Evolutionary conservation across 2,797 vertebrate species (phyloP), one percentile per base, ranked within the genome.

Genomic region (Danio tinwini): DNA sequence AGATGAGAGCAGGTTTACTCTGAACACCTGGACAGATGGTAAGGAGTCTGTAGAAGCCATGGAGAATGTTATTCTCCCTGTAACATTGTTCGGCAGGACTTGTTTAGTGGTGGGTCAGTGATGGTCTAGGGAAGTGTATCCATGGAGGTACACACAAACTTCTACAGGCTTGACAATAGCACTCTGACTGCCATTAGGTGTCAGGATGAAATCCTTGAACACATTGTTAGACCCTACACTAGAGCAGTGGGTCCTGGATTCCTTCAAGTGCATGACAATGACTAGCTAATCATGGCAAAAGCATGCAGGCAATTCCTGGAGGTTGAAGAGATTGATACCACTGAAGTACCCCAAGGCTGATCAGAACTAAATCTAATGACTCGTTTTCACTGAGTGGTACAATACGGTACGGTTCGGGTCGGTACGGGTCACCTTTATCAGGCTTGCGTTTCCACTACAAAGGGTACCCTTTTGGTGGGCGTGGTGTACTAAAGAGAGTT

Each of bases 61-160:
- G 39, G 50, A 39, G 63, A 78, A 68, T 40, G n/a, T 78, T 78
- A 56, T 78, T 50, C 53, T 47, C 39, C 64, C 76, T 78, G 50
- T 55, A 68, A 69, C 64, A 69, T 78, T 52, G 59, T 58, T 58
- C 78, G 80, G 58, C 44, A 80, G 64, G 78, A 80, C 45, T 58
- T 7, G 42, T 73, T 63, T 50, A 42, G 42, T 21, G 11, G 42
- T 71, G 67, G 53, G 42, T 17, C 29, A 29, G 29, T 29, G 29
- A 29, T 29, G 3, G 29, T 29, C 29, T 1, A 1, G 3, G 29
- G 29, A 63, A 29, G 44, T 47, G 55, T 19, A 72, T 80, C 65
- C 64, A 39, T 70, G 44, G 55, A 71, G 53, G 29, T 55, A 58
- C 19, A 4, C 76, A 71, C 29, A 29, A 19, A 29, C n/a, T 10